phyloP scores from a whole-genome alignment of 2,888 invertebrate genomes.

The Antitype chi region DNA sequence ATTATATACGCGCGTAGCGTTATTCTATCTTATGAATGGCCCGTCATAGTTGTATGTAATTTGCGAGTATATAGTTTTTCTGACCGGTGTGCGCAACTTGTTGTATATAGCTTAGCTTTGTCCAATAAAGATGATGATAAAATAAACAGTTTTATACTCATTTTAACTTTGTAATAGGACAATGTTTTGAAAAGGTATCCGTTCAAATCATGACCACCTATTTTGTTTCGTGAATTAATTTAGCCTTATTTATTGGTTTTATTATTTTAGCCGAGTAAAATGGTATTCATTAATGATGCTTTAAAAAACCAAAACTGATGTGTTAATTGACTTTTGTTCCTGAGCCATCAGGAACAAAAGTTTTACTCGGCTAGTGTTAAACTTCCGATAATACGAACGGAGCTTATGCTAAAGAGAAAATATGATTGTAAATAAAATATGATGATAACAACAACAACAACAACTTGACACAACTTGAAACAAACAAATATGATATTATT shows the following conservation, averaged over 20 bases:
- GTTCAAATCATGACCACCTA: neutral
- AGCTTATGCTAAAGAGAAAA: neutral
- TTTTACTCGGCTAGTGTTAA: too few species aligned
- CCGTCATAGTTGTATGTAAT: slow-evolving; percentile 47
- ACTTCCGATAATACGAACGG: neutral
- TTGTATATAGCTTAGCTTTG: slow-evolving; percentile 68
- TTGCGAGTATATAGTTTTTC: slow-evolving; percentile 39
- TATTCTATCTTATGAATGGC: slow-evolving; percentile 49
- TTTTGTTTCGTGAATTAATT: neutral
- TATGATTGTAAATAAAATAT: neutral
- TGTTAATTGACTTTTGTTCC: neutral
- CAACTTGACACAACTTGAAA: neutral
- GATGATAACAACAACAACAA: neutral
- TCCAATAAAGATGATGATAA: slow-evolving; percentile 59
- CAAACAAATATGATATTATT: neutral
- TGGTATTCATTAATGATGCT: neutral
- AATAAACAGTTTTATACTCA: slow-evolving; percentile 16
- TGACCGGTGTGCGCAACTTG: slow-evolving; percentile 61
- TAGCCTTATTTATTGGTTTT: too few species aligned
- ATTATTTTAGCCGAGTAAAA: neutral
- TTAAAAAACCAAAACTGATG: neutral
- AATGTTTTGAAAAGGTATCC: neutral
- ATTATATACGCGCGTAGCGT: slow-evolving; percentile 33
- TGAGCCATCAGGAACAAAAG: too few species aligned
- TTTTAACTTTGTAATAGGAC: neutral